Evolutionary conservation across 2,113 vertebrate genomes (phyloP), one percentile per base, ranked within the genome.

Genomic region (Zosterops hypoxanthus): DNA sequence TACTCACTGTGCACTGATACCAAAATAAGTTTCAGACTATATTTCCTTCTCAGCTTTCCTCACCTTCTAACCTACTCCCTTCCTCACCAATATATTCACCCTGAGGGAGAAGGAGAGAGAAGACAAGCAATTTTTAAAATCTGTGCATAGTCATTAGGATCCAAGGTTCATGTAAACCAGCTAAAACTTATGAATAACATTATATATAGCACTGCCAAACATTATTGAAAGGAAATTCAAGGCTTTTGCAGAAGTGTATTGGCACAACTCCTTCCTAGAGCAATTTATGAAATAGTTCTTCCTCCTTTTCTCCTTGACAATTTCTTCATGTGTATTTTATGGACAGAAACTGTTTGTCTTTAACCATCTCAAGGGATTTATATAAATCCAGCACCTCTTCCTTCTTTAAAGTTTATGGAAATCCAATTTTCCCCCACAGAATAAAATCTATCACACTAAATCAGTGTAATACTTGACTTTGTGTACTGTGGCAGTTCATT

Each of bases 51-150:
- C 25, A 31, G 6, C 26, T 69, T 42, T 36, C 26, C 25, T 76
- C 49, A 55, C 71, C 41, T 55, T 69, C 34, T 55, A 69, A 61
- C 12, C n/a, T 61, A 14, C n/a, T 68, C 22, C 36, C 0, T 61
- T 63, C 19, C 49, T 76, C 34, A 39, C 9, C 19, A 47, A 21
- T 23, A 33, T 42, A 21, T 76, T 79, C 25, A 23, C 22, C 21
- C 49, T 0, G 0, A 24, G 7, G 7, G 15, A 19, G 7, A 31
- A 44, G 25, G 28, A 60, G 47, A 9, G 25, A 55, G 14, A 82
- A 80, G 26, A 36, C 21, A 68, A 64, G 36, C 14, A 81, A 26
- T 66, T 77, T 91, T 69, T 73, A 39, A 72, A 10, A 60, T n/a
- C 46, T 60, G 33, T 65, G 28, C 12, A 28, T 57, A 57, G 60